Conservation (phyloP, 2,797 vertebrate genomes). For the Schizothorax lantsangensis region DNA sequence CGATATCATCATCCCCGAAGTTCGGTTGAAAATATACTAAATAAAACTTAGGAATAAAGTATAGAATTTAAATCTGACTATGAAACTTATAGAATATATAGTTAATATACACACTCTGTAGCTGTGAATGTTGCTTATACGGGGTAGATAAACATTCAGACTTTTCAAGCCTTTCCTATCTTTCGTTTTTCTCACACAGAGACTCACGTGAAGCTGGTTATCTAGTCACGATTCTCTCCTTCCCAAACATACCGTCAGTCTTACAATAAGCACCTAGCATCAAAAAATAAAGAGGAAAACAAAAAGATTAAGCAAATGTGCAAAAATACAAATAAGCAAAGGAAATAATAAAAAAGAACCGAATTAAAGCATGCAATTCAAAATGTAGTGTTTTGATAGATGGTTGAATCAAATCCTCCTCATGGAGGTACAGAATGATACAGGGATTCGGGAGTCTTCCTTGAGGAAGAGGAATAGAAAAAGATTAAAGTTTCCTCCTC, state of each 20-base stretch:
- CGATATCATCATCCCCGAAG: slow-evolving; percentile 22
- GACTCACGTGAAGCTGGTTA: not conserved
- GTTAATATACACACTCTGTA: slow-evolving; percentile 45
- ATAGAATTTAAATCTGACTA: slow-evolving; percentile 75
- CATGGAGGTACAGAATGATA: slow-evolving; percentile 49
- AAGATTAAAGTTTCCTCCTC: slow-evolving; percentile 34
- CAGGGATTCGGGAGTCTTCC: slow-evolving; percentile 46
- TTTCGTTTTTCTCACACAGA: not conserved
- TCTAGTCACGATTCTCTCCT: slow-evolving; percentile 21
- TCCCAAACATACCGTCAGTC: slow-evolving; percentile 44
- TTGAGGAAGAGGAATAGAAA: slow-evolving; percentile 48
- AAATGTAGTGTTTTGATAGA: slow-evolving; percentile 74
- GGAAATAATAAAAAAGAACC: slow-evolving; percentile 64
- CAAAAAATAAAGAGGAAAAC: slow-evolving; percentile 85
- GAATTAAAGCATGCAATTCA: slow-evolving; percentile 86
- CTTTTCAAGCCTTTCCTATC: slow-evolving; percentile 19
- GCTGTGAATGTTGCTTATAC: slow-evolving; percentile 49
- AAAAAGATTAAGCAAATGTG: slow-evolving; percentile 89
- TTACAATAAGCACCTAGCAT: slow-evolving; percentile 89
- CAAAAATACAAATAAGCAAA: slow-evolving; percentile 91
- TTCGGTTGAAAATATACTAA: slow-evolving; percentile 63
- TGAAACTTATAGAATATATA: slow-evolving; percentile 65
- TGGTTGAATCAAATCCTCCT: slow-evolving; percentile 41
- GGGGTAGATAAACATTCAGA: slow-evolving; percentile 41
- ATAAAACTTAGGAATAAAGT: slow-evolving; percentile 79